phyloP scores from a whole-genome alignment of 2,797 vertebrate genomes.

The Rhinoraja longicauda region DNA sequence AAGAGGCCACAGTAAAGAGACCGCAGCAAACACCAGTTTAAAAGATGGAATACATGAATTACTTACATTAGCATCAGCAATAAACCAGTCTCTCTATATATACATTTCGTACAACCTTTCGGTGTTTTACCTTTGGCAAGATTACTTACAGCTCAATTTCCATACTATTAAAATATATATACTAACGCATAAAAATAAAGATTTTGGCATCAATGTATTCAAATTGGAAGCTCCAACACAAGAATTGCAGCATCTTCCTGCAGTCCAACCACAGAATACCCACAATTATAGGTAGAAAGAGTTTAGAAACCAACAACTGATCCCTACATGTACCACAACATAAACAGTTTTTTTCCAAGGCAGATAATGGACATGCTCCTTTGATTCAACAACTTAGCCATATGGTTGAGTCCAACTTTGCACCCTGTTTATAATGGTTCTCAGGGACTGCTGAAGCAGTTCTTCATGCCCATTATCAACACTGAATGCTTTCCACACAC shows the following conservation, averaged over 20 bases:
- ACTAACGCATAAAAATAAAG: constrained; percentile 99
- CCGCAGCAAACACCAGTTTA: constrained; percentile 58
- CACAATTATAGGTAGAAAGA: constrained; percentile 32
- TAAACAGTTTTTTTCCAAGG: neutral
- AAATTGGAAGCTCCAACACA: constrained; percentile 66
- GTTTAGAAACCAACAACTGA: constrained; percentile 32
- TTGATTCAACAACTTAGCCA: neutral
- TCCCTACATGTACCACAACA: constrained; percentile 31
- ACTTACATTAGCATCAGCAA: constrained; percentile 75
- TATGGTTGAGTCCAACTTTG: constrained; percentile 4
- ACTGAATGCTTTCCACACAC: constrained; percentile 41
- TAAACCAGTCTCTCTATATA: constrained; percentile 74
- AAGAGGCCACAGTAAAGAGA: constrained; percentile 74
- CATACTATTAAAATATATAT: constrained; percentile 97
- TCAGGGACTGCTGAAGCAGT: constrained; percentile 43
- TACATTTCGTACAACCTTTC: constrained; percentile 81
- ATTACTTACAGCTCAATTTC: constrained; percentile 96
- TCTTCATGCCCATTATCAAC: constrained; percentile 39
- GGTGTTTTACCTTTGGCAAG: constrained; percentile 89
- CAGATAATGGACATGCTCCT: neutral
- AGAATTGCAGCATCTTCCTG: constrained; percentile 59
- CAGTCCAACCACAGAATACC: constrained; percentile 47
- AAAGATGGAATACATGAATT: constrained; percentile 64
- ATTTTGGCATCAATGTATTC: constrained; percentile 89
- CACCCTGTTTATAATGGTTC: constrained; percentile 29